Percentiles rank a stretch among this genome's conserved stretches.
Conservation (phyloP, 2,797 vertebrate species). For the Lepilemur septentrionalis region DNA sequence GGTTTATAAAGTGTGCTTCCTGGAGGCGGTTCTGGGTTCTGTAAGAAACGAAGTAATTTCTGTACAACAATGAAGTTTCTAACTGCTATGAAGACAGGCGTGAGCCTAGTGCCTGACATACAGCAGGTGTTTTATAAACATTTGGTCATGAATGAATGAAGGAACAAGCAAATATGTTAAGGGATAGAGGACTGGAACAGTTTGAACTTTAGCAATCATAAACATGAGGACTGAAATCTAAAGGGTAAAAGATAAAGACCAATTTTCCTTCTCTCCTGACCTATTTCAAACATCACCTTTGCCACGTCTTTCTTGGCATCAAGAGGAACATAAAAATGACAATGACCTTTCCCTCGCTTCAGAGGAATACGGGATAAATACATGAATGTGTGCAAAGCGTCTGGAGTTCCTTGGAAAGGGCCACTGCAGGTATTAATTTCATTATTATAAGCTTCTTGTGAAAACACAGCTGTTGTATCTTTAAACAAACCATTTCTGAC, state of each 20-base stretch:
- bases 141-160: neutral
- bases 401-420: neutral
- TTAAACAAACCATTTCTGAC: neutral
- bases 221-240: neutral
- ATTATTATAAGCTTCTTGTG: neutral
- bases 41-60: neutral
- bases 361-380: neutral
- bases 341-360: neutral
- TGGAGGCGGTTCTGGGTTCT: neutral
- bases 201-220: neutral
- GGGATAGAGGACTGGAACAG: neutral
- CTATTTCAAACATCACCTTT: neutral
- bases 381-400: neutral
- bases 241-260: neutral
- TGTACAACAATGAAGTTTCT: neutral
- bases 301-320: neutral
- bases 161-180: neutral
- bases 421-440: neutral
- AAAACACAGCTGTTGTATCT: neutral
- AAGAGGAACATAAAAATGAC: neutral
- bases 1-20: neutral
- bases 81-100: neutral
- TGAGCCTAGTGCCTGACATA: neutral
- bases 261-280: neutral
- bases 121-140: neutral